Base-by-base conservation (phyloP, 2,113 vertebrate species). In the Nettapus auritus region DNA sequence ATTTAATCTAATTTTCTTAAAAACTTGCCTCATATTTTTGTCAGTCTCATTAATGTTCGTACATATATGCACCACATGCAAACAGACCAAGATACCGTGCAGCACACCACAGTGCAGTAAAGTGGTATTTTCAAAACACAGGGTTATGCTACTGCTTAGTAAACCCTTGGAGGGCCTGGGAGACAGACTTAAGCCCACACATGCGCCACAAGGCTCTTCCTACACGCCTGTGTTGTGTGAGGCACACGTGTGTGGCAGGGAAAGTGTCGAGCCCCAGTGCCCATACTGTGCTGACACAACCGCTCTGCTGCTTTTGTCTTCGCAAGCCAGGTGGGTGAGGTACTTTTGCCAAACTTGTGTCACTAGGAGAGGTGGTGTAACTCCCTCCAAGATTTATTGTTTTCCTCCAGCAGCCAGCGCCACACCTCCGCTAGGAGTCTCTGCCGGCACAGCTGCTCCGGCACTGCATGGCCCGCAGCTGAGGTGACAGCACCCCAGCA, bases 401-500 rank as follows among this genome's bases (percentile, higher is more conserved):
- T 33, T 81, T 64, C 52, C 70, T 78, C 66, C 42, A 38, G 53
- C 25, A 79, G 52, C 57, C 56, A 92, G 67, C 0, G 0, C 31
- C 0, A 0, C 5, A n/a, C 22, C 26, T 48, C 34, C 50, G 38
- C 34, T 36, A 66, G 21, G 44, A 76, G n/a, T 9, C 62, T 76
- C 57, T 84, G 76, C 34, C 0, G 0, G n/a, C 3, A 11, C 46
- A 66, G 33, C 34, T 4, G 1, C 29, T 52, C 33, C 3, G 0
- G 28, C 13, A 1, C 31, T 1, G 4, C 0, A 0, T 16, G 22
- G 29, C 34, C 19, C 0, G 0, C 0, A 0, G 38, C 34, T 79
- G n/a, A 6, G n/a, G 21, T 12, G 42, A 53, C n/a, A 53, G 63
- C 10, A 83, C 9, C 31, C 15, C 60, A 38, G 16, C 18, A n/a